Base-by-base conservation (phyloP, 2,797 vertebrate species). In the Sebastes matsubarae region DNA sequence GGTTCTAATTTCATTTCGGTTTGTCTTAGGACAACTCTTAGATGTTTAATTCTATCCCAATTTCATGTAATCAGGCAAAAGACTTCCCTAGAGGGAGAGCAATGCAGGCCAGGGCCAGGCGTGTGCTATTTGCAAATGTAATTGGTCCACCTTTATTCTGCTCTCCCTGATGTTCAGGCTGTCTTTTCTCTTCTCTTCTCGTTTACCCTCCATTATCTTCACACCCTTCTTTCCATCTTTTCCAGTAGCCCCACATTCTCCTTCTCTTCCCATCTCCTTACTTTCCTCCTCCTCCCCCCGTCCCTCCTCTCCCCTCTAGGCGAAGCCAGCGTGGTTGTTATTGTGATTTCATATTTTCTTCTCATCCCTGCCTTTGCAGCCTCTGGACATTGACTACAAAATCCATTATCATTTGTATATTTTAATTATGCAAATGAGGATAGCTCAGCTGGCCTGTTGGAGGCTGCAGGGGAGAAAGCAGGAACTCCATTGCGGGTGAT, bases 321-420 rank as follows among this genome's bases (percentile, higher is more conserved):
- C 92, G 9, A 89, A 87, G 84, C 96, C 96, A 96, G 96, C 95
- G 94, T 96, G 97, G 96, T 97, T 97, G 96, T 98, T 97, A 97
- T 99, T 99, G 97, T 98, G 97, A 99, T 99, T 98, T 99, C 98
- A 98, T 98, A 98, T 98, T 98, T 99, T 91, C 94, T 91, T 89
- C 87, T 92, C 97, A 98, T 94, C 91, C 85, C 89, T 93, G 95
- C 96, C 98, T 98, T 97, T 97, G 98, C 98, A 98, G 98, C 98
- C 97, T 96, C 98, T 99, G 98, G 98, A 99, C 98, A 99, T 99
- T 99, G 98, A 99, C 97, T 98, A 99, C 98, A 98, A 99, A 99
- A 99, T 99, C 98, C 98, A 99, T 99, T 99, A 99, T 99, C 98
- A 99, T 99, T 99, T 99, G 98, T 99, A 98, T 99, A 99, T 99